These are phyloP conservation scores for Lepus townsendii DNA, from an alignment of 2,797 vertebrate genomes.

Conservation along the genomic window DNA sequence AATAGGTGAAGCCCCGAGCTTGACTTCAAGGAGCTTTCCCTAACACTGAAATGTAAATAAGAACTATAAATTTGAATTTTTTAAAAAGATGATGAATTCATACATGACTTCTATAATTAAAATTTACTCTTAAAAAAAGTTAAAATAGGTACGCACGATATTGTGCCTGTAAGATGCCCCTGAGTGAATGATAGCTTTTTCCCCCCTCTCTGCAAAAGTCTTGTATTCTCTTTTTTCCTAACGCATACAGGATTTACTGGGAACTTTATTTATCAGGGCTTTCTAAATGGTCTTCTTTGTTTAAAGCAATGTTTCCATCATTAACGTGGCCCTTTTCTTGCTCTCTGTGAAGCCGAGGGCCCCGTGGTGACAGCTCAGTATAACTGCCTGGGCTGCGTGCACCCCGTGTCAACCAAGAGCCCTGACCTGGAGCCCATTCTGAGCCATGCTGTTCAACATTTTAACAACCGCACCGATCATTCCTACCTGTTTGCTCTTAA, in stretches of 20 bases:
- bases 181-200: background rate
- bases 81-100: background rate
- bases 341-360: conserved; percentile 83
- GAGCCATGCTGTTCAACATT: conserved; percentile 86
- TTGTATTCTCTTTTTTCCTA: background rate
- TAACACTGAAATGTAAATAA: background rate
- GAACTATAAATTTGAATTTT: background rate
- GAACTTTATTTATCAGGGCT: background rate
- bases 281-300: background rate
- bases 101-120: background rate
- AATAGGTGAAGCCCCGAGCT: background rate
- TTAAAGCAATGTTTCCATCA: background rate
- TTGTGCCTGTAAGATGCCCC: background rate
- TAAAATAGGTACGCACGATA: background rate
- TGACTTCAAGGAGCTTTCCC: background rate
- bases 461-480: conserved; percentile 87
- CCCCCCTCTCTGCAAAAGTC: background rate
- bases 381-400: conserved; percentile 91
- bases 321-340: conserved; percentile 64
- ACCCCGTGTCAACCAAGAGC: conserved; percentile 82
- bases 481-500: conserved; percentile 88
- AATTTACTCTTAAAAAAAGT: conserved; percentile 43
- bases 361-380: conserved; percentile 48
- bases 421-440: conserved; percentile 89
- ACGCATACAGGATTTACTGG: background rate